These are phyloP conservation scores for Eristalis arbustorum DNA, from an alignment of 2,888 invertebrate genomes.

Conservation along the genomic window DNA sequence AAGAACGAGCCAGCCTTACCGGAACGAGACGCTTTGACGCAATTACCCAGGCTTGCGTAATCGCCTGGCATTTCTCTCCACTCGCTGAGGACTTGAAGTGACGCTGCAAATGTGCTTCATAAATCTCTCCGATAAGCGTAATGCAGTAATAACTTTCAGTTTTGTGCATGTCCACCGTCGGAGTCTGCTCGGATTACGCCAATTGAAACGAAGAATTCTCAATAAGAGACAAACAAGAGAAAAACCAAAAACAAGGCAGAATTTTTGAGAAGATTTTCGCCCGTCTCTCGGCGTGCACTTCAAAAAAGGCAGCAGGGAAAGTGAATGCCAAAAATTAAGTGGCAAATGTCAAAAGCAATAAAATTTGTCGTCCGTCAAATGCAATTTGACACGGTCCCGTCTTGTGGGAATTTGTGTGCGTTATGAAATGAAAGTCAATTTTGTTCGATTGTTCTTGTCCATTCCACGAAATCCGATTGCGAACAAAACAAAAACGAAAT, in stretches of 20 bases:
- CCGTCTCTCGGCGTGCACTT: neutral
- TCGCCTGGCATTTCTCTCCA: slow-evolving; percentile 27
- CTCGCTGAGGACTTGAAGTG: slow-evolving; percentile 42
- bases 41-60: slow-evolving; percentile 57
- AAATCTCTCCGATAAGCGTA: slow-evolving; percentile 60
- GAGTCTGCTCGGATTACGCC: neutral
- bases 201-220: neutral
- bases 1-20: neutral
- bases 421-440: slow-evolving; percentile 38
- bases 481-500: too few relatives aligned
- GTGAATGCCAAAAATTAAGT: slow-evolving; percentile 31
- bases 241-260: slow-evolving; percentile 21
- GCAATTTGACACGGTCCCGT: slow-evolving; percentile 12
- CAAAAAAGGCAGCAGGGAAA: slow-evolving; percentile 6
- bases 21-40: slow-evolving; percentile 28
- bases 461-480: neutral
- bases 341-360: slow-evolving; percentile 42
- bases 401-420: neutral
- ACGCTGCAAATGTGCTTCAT: slow-evolving; percentile 42
- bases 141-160: slow-evolving; percentile 55
- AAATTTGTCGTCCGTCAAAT: slow-evolving; percentile 42
- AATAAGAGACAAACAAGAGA: neutral
- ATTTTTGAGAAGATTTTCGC: slow-evolving; percentile 3
- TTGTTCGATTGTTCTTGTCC: neutral
- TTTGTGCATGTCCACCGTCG: slow-evolving; percentile 3